These are phyloP conservation scores for Tetrax tetrax DNA, from an alignment of 2,113 vertebrate genomes.

Conservation along the genomic window DNA sequence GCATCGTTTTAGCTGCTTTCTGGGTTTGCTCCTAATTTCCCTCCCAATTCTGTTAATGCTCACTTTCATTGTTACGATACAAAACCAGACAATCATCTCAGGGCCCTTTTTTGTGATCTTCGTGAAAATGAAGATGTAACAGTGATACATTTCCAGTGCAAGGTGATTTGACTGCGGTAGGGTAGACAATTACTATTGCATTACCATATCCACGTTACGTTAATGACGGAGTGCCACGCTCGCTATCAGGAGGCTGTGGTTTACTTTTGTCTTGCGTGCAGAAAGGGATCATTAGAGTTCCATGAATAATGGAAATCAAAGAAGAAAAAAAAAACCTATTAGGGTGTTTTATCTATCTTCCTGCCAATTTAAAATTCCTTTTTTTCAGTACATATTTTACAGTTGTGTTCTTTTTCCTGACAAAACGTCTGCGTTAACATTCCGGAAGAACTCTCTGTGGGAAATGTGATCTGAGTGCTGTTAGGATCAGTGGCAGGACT, in stretches of 20 bases:
- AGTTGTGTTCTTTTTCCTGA: conserved; percentile 4
- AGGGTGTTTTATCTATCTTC: conserved; percentile 28
- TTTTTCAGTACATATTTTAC: background rate
- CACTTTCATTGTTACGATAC: background rate
- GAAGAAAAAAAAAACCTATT: background rate
- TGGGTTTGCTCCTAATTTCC: background rate
- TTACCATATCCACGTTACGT: conserved; percentile 16
- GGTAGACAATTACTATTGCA: background rate
- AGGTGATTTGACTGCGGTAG: conserved; percentile 25
- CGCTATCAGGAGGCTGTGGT: background rate
- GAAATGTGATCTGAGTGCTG: background rate
- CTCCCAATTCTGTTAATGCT: background rate
- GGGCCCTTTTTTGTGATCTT: background rate
- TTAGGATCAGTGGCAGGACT: conserved; percentile 19
- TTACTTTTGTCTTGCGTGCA: background rate
- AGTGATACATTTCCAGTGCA: background rate
- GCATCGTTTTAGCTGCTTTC: background rate
- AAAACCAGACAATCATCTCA: background rate
- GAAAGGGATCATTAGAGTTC: conserved; percentile 42
- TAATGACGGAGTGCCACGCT: background rate
- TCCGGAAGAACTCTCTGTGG: conserved; percentile 16
- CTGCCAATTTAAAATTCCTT: background rate
- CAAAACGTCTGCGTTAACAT: conserved; percentile 13
- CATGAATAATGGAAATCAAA: conserved; percentile 46
- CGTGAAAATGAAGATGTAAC: background rate